These are phyloP conservation scores for Thyatira batis DNA, from an alignment of 2,888 invertebrate species.

Conservation along the genomic window DNA sequence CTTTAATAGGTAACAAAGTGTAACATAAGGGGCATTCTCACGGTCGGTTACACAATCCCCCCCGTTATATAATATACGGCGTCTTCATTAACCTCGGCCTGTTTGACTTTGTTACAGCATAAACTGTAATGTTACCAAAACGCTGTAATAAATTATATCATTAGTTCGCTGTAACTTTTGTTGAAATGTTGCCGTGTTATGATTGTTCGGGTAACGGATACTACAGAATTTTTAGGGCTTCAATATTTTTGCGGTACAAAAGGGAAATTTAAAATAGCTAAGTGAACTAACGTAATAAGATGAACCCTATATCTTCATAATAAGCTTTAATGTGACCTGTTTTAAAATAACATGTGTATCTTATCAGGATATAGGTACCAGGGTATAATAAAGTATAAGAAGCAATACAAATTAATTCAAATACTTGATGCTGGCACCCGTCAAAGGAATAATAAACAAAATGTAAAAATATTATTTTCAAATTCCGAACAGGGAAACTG, in stretches of 20 bases:
- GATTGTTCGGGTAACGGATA: no score
- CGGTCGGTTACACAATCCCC: neutral
- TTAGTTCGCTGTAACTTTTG: neutral
- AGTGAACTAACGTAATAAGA: no score
- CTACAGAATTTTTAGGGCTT: neutral
- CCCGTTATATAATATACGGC: neutral
- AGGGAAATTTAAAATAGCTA: no score
- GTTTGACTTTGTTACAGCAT: neutral
- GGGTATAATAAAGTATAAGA: neutral
- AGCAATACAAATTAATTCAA: neutral
- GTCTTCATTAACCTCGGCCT: neutral
- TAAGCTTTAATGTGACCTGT: no score
- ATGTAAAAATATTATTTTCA: neutral
- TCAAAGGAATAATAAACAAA: slow-evolving; percentile 11
- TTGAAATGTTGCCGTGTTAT: no score
- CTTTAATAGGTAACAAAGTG: neutral
- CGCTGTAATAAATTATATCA: neutral
- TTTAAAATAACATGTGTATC: no score
- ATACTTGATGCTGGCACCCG: neutral
- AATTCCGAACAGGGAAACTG: neutral
- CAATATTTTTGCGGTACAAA: no score
- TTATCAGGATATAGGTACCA: no score
- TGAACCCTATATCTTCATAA: no score
- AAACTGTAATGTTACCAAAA: neutral
- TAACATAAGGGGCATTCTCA: neutral